phyloP scores from a whole-genome alignment of 2,888 invertebrate genomes.

The Chymomyza procnemis region DNA sequence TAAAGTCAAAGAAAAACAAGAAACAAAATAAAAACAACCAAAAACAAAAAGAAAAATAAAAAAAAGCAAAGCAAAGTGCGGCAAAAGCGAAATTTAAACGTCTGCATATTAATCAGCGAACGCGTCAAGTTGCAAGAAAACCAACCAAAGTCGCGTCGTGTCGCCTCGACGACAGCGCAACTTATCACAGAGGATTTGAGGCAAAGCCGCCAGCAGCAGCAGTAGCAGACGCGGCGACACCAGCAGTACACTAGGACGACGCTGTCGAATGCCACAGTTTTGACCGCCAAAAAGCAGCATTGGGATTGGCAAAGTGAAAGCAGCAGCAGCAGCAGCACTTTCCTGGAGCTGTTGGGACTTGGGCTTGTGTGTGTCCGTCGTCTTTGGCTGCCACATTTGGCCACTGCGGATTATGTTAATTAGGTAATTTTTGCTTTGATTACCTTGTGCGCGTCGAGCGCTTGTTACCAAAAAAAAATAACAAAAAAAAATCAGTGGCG shows the following conservation, averaged over 20 bases:
- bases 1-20: background rate
- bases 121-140: constrained; percentile 20
- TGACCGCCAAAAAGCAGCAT: constrained; percentile 26
- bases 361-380: background rate
- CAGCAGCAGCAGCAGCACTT: constrained; percentile 14
- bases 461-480: background rate
- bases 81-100: constrained; percentile 66
- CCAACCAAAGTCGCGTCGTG: constrained; percentile 12
- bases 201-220: constrained; percentile 25
- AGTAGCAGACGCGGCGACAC: constrained; percentile 43
- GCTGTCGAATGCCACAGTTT: constrained; percentile 5
- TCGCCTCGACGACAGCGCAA: constrained; percentile 42
- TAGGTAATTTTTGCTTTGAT: constrained; percentile 75
- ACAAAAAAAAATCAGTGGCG: too few relatives aligned
- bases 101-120: constrained; percentile 65
- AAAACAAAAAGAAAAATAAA: constrained; percentile 11
- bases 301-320: too few relatives aligned
- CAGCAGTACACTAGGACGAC: constrained; percentile 23
- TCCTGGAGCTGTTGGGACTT: background rate
- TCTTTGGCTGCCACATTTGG: constrained; percentile 51
- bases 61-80: background rate
- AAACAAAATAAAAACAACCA: constrained; percentile 11
- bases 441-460: constrained; percentile 47
- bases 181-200: constrained; percentile 68
- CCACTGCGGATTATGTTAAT: constrained; percentile 74